Evolutionary conservation across 2,888 invertebrate species (phyloP).

Genomic region (Poecilobothrus nobilitatus): DNA sequence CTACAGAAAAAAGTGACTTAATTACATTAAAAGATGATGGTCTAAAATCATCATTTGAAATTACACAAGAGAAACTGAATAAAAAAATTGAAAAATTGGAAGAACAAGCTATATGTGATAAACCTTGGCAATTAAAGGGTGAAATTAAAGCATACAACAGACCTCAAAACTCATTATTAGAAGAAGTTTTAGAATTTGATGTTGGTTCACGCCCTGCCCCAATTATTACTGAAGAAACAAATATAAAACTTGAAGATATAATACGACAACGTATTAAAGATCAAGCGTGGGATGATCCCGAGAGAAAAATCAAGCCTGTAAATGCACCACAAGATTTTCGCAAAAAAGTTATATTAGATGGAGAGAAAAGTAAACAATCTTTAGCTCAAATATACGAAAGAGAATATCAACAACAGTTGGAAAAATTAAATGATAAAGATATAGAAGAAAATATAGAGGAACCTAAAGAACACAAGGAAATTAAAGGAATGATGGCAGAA

Average conservation of each 20-base stretch:
- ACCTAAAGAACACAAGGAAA: slow-evolving; percentile 69
- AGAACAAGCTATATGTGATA: slow-evolving; percentile 65
- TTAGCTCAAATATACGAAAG: slow-evolving; percentile 91
- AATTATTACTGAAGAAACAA: slow-evolving; percentile 85
- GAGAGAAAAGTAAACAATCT: slow-evolving; percentile 89
- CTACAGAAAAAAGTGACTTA: slow-evolving; percentile 17
- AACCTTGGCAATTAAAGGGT: slow-evolving; percentile 90
- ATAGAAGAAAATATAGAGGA: slow-evolving; percentile 49
- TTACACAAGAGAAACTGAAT: slow-evolving; percentile 61
- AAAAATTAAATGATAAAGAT: slow-evolving; percentile 38
- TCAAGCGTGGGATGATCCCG: slow-evolving; percentile 89
- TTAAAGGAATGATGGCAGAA: slow-evolving; percentile 62
- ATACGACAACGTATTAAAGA: slow-evolving; percentile 89
- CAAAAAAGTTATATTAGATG: slow-evolving; percentile 79
- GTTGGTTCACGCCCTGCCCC: slow-evolving; percentile 76
- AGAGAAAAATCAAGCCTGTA: slow-evolving; percentile 73
- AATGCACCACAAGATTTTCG: slow-evolving; percentile 77
- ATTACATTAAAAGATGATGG: slow-evolving; percentile 5
- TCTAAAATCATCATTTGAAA: slow-evolving; percentile 60
- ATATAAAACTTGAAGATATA: slow-evolving; percentile 76
- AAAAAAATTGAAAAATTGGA: slow-evolving; percentile 63
- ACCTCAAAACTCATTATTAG: slow-evolving; percentile 85
- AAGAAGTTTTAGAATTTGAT: slow-evolving; percentile 88
- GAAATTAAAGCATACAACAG: slow-evolving; percentile 71
- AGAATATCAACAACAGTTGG: slow-evolving; percentile 64